Evolutionary conservation across 2,797 vertebrate genomes (phyloP).

Genomic region (Nothura maculosa): DNA sequence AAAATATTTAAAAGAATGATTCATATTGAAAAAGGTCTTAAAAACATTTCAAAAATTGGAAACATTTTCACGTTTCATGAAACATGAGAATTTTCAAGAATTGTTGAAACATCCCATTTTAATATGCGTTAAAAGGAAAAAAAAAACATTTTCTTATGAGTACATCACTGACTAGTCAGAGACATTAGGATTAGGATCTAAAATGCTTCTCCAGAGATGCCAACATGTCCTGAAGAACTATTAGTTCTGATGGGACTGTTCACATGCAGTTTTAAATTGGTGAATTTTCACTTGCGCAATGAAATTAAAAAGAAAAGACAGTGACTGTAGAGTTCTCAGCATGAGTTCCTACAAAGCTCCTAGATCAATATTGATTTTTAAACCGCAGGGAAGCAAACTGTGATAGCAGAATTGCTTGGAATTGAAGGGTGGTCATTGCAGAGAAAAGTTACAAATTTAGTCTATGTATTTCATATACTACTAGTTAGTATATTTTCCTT

Average conservation of each 20-base stretch:
- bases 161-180: neutral
- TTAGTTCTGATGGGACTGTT: neutral
- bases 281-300: neutral
- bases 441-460: neutral
- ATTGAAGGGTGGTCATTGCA: neutral
- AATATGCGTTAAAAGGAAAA: neutral
- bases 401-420: neutral
- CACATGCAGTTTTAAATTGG: neutral
- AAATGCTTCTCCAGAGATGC: neutral
- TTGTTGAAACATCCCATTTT: neutral
- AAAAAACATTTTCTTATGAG: neutral
- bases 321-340: neutral
- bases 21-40: neutral
- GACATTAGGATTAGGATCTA: neutral
- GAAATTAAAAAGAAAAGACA: conserved; percentile 1
- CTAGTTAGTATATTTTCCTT: neutral
- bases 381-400: neutral
- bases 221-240: neutral
- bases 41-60: neutral
- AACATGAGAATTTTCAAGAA: neutral
- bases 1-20: neutral
- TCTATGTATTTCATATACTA: neutral
- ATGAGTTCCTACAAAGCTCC: neutral
- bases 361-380: conserved; percentile 37
- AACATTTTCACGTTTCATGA: neutral